Base-by-base conservation (phyloP, 37 sponge, comb jelly and placozoan species). In the Haliclona indistincta region DNA sequence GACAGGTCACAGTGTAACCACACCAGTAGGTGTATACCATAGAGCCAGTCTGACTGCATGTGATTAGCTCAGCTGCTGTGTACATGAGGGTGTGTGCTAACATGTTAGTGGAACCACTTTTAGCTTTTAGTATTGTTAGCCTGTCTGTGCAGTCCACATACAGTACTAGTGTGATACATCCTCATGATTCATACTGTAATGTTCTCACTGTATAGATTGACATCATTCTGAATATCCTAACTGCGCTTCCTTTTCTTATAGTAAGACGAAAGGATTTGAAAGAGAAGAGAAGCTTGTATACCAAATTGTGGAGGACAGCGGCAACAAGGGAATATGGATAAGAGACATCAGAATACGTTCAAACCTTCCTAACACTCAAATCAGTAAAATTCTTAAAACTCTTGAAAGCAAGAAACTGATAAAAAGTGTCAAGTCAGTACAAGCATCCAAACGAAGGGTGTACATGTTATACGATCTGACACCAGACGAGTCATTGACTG, bases 271-370 rank as follows among this genome's bases (percentile, higher is more conserved):
- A 66, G 94, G 97, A 0, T 84, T 88, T 76, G 94, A 93, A 49
- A 77, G 43, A 45, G 94, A 97, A 64, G 94, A 97, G 78, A 79
- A 84, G 45, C 54, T 93, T 1, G 94, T 97, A 0, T 97, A 90
- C 77, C 95, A 97, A 67, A 84, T 93, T 28, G 87, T 97, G 39
- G 97, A 93, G 55, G 88, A 88, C 8, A 74, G 91, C 56, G 88
- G 89, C 0, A 93, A 86, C 75, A 97, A 90, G 68, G 97, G 97
- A 22, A 97, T 97, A 19, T 97, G 97, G 97, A 88, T 84, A 4
- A 66, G 95, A 58, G 97, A 97, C 39, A 93, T 97, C 52, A 51
- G 94, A 6, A 58, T 66, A 52, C 61, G 79, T 34, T 87, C 88
- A 65, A 93, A 93, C 67, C 74, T 97, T 26, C 47, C 28, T 15